Base-by-base conservation (phyloP, 2,113 vertebrate species). In the Coptodon rendalli region DNA sequence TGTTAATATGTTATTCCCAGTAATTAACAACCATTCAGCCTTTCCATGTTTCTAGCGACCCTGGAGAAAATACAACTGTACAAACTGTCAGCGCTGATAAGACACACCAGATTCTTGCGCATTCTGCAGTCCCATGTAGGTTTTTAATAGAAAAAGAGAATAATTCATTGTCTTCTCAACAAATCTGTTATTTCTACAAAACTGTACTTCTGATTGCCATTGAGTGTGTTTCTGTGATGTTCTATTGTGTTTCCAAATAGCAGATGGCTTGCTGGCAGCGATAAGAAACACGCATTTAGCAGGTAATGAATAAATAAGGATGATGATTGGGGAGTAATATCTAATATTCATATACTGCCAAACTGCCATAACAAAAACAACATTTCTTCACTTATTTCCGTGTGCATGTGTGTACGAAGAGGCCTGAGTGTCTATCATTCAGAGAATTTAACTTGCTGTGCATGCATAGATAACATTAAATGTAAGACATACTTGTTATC, bases 91-190 rank as follows among this genome's bases (percentile, higher is more conserved):
- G 89, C 2, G 4, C 91, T 89, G 93, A 95, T 94, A 96, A 94
- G 93, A 93, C 89, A 59, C 34, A 71, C 5, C 76, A 34, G 68
- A 87, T 90, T 48, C 27, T 83, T 40, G 5, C 80, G 50, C 81
- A 84, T 88, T 89, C 86, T 73, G 40, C 86, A 81, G 52, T 85
- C 83, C 84, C 78, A 50, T 85, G 68, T 48, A 38, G 53, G 40
- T 71, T 90, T 92, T 94, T 90, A 89, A 93, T 86, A 80, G 86
- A 78, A 79, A 86, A 59, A 82, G 45, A 85, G 31, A 78, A 89
- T 90, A 81, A 86, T 93, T 91, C 88, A 94, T 94, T 94, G 94
- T 96, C 90, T 91, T 84, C 81, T 63, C 59, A 84, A 87, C 66
- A 88, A 93, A 95, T 94, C 88, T 92, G 87, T 89, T 87, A 82